These are phyloP conservation scores for Chlamydotis undulata DNA, from an alignment of 2,113 vertebrate species.

Conservation along the genomic window DNA sequence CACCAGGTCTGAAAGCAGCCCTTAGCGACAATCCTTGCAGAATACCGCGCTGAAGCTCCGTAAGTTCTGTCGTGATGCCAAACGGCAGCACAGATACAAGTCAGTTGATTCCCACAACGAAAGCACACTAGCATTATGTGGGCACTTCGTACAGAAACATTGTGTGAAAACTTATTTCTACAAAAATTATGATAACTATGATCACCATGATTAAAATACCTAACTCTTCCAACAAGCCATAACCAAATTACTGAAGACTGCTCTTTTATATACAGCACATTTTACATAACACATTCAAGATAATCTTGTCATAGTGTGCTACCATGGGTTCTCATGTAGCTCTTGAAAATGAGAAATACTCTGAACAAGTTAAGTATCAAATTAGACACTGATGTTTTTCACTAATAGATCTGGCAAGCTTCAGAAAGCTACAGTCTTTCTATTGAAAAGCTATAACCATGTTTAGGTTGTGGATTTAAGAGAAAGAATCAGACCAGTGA, in stretches of 20 bases:
- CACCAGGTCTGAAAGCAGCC: background rate
- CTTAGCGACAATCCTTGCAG: background rate
- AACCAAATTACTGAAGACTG: background rate
- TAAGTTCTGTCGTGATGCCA: background rate
- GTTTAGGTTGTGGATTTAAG: background rate
- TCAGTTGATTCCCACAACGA: background rate
- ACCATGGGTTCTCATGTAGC: background rate
- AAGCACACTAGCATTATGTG: background rate
- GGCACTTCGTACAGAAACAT: background rate
- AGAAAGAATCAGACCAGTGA: background rate
- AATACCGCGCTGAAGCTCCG: background rate
- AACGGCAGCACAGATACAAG: background rate
- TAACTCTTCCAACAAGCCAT: background rate
- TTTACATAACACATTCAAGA: background rate
- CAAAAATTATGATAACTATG: background rate
- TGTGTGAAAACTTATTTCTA: background rate
- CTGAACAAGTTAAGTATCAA: background rate
- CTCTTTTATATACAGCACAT: background rate
- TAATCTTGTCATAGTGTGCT: background rate
- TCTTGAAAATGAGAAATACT: background rate
- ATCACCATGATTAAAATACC: background rate
- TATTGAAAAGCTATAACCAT: background rate
- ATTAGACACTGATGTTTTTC: background rate
- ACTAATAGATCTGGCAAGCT: background rate
- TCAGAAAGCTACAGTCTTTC: background rate